Percentiles rank a stretch among this genome's conserved stretches.
Conservation (phyloP, 2,888 invertebrate species). For the Leptinotarsa peninsularis region DNA sequence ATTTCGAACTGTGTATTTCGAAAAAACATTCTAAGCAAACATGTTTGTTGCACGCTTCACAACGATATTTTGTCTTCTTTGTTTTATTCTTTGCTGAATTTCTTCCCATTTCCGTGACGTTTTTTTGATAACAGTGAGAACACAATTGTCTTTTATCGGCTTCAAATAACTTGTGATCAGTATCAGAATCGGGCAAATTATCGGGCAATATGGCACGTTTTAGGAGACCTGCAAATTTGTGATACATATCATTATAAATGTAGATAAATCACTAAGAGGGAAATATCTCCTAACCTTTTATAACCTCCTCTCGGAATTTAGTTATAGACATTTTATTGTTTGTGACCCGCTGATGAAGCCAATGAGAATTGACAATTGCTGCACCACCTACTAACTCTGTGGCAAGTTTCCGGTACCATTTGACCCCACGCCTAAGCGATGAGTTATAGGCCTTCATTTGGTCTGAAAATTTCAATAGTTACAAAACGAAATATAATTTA, state of each 20-base stretch:
- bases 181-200: not conserved
- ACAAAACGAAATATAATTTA: slow-evolving; percentile 3
- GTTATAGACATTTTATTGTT: not conserved
- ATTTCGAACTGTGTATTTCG: not conserved
- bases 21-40: not conserved
- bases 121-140: slow-evolving; percentile 1
- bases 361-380: not conserved
- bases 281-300: not conserved
- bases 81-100: not conserved
- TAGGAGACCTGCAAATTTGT: not conserved
- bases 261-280: not conserved
- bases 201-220: not conserved
- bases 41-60: not conserved
- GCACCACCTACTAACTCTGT: not conserved
- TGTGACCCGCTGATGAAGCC: not conserved
- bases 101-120: not conserved
- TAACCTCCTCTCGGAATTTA: not conserved
- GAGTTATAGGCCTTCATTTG: slow-evolving; percentile 23
- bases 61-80: not conserved
- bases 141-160: slow-evolving; percentile 5
- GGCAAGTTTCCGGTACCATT: not conserved
- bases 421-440: slow-evolving; percentile 20
- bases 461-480: slow-evolving; percentile 13
- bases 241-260: not conserved
- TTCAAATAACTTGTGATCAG: not conserved